A percentile compares a stretch with the other conserved stretches of the same genome.
These are phyloP conservation scores for Diabrotica virgifera DNA, from an alignment of 1,140 invertebrate species.

Conservation along the genomic window DNA sequence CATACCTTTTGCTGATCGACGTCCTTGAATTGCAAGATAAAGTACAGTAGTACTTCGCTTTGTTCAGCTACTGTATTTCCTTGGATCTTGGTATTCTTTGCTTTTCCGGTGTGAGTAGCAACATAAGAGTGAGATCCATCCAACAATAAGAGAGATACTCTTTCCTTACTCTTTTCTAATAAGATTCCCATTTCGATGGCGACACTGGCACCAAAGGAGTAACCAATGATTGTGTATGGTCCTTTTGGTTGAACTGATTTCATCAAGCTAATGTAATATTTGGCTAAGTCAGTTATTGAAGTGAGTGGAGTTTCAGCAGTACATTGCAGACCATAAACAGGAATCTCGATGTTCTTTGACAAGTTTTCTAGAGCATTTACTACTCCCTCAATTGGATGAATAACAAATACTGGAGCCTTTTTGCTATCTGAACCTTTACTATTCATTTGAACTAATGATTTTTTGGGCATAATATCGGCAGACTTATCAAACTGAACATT, in stretches of 20 bases:
- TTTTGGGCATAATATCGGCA: slow-evolving; percentile 61
- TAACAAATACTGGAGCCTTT: slow-evolving; percentile 53
- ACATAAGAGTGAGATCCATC: slow-evolving; percentile 93
- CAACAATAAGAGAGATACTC: slow-evolving; percentile 70
- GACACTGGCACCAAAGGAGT: slow-evolving; percentile 90
- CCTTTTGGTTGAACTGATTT: slow-evolving; percentile 73
- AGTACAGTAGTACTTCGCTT: slow-evolving; percentile 74
- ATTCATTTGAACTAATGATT: slow-evolving; percentile 60
- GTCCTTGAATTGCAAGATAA: slow-evolving; percentile 75
- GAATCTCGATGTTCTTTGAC: slow-evolving; percentile 65
- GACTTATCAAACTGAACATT: slow-evolving; percentile 53
- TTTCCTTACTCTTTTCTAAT: slow-evolving; percentile 67
- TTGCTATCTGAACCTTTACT: slow-evolving; percentile 47
- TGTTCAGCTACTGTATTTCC: slow-evolving; percentile 55
- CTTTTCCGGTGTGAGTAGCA: slow-evolving; percentile 68
- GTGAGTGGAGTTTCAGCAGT: slow-evolving; percentile 69
- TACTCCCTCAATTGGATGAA: slow-evolving; percentile 90
- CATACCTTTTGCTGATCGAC: slow-evolving; percentile 69
- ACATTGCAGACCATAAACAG: slow-evolving; percentile 90
- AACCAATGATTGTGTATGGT: slow-evolving; percentile 85
- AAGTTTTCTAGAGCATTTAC: slow-evolving; percentile 67
- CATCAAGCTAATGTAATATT: slow-evolving; percentile 77
- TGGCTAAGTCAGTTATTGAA: slow-evolving; percentile 71
- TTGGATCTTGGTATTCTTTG: slow-evolving; percentile 53
- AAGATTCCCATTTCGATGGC: slow-evolving; percentile 90